Base-by-base conservation (phyloP, 2,888 invertebrate species). In the Kuschelorhynchus macadamiae region DNA sequence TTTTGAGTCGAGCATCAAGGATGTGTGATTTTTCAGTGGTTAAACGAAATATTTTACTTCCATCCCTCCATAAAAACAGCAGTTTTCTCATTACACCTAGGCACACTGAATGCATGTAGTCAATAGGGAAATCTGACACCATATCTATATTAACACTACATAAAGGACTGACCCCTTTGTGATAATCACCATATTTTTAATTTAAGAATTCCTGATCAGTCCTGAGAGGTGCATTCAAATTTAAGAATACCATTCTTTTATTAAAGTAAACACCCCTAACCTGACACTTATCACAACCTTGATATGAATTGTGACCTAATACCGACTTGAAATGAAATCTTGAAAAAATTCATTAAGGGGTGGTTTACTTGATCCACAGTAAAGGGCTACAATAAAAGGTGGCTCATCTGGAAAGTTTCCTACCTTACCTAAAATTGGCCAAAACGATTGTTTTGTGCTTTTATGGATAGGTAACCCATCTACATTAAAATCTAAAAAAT, bases 71-170 rank as follows among this genome's bases (percentile, higher is more conserved):
- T 2, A 69, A 2, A 44, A 47, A 66, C 12, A 72, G 55, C 9
- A 72, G 8, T 46, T 71, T 70, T 59, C 65, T 56, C 14, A 67
- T 50, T 16, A 71, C 60, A 18, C 71, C 72, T 14, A 72, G 32
- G 66, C 76, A 76, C 53, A 73, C 66, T 5, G 72, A 44, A 53
- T 77, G 76, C 76, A 76, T 76, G n/a, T 74, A 69, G 57, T 75
- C 76, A 11, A 73, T 62, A 3, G 66, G 68, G 57, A 75, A 73
- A 14, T 20, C 11, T 16, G 67, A 25, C 9, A 73, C 66, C 20
- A 73, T 20, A 14, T 60, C 72, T 47, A 74, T 68, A 30, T 49
- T 20, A 7, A 73, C 41, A 7, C 56, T 30, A 21, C 14, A 32
- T 55, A 73, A 70, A 32, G 71, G 71, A n/a, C 62, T 71, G 14